Evolutionary conservation across 1,140 invertebrate genomes (phyloP), one percentile per base, ranked within the genome.

Genomic region (Drosophila pseudoobscura): DNA sequence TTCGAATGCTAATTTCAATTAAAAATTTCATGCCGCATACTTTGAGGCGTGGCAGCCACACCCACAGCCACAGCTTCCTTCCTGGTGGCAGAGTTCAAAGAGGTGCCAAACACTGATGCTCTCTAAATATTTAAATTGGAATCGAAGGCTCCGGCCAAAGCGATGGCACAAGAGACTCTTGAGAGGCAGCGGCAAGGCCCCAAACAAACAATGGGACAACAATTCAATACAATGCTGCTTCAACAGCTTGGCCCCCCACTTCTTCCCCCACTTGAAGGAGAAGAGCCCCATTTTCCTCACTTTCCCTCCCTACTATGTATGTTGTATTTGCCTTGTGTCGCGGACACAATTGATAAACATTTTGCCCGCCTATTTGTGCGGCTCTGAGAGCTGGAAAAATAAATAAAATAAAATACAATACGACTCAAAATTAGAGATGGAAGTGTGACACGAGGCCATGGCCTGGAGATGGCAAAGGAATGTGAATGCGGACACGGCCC

Each of bases 1-100:
- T 79, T 78, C 51, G 50, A 59, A 84, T 80, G 80, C 80, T 80
- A 83, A 83, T 83, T 83, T 84, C 80, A 83, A 83, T 84, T 83
- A 83, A 83, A 79, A 82, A 82, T 75, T 54, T 65, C 44, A 20
- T 6, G 35, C 11, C 31, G 35, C 65, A 47, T 57, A 39, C 73
- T 17, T 44, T 31, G 31, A 43, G 64, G 64, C 50, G 22, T 31
- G n/a, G 20, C 44, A 1, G 11, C 43, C 47, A 17, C 46, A 51
- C 7, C 26, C 41, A 15, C 17, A 11, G 29, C 6, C 24, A 35
- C 15, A 8, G 17, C 39, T 20, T 24, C 54, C 44, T 63, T 54
- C 47, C 62, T 63, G 63, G 43, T 41, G 46, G 26, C 29, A 45
- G 51, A 73, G 68, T 68, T 78, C 75, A 78, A 58, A 61, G 51